Conservation (phyloP, 2,797 vertebrate species). For the Anableps anableps region DNA sequence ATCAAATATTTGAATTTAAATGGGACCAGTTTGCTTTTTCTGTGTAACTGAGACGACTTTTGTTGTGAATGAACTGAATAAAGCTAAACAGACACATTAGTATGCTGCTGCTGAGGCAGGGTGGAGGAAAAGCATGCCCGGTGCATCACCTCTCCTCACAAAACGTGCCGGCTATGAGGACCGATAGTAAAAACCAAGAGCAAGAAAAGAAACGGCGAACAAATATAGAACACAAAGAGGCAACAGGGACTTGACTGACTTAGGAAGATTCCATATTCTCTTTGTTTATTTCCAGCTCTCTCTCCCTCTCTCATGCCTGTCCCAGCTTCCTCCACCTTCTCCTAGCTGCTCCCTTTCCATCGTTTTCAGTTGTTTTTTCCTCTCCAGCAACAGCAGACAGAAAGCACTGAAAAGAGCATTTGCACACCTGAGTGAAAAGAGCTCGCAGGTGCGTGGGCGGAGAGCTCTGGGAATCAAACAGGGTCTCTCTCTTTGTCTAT, state of each 20-base stretch:
- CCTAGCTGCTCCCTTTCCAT: constrained; percentile 35
- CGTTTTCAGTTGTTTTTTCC: constrained; percentile 22
- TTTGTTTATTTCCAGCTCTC: constrained; percentile 55
- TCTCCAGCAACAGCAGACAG: constrained; percentile 43
- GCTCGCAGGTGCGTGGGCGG: constrained; percentile 72
- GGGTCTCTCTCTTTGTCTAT: constrained; percentile 59
- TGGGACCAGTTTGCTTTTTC: not conserved
- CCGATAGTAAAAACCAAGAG: constrained; percentile 28
- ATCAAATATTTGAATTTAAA: not conserved
- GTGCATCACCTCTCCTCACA: constrained; percentile 41
- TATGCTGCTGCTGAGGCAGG: constrained; percentile 35
- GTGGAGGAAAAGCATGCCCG: constrained; percentile 36
- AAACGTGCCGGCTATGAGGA: constrained; percentile 17
- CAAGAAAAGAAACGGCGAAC: constrained; percentile 44
- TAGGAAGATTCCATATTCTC: constrained; percentile 60
- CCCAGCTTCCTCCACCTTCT: constrained; percentile 52
- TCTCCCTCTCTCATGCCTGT: constrained; percentile 41
- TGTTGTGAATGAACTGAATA: not conserved
- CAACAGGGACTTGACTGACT: constrained; percentile 56
- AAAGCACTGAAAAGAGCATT: constrained; percentile 68
- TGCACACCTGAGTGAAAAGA: constrained; percentile 73
- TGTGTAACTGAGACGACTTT: not conserved
- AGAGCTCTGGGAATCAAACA: constrained; percentile 69
- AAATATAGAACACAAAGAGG: constrained; percentile 63
- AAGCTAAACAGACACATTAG: not conserved